Base-by-base conservation (phyloP, 2,888 invertebrate species). In the Patella depressa region DNA sequence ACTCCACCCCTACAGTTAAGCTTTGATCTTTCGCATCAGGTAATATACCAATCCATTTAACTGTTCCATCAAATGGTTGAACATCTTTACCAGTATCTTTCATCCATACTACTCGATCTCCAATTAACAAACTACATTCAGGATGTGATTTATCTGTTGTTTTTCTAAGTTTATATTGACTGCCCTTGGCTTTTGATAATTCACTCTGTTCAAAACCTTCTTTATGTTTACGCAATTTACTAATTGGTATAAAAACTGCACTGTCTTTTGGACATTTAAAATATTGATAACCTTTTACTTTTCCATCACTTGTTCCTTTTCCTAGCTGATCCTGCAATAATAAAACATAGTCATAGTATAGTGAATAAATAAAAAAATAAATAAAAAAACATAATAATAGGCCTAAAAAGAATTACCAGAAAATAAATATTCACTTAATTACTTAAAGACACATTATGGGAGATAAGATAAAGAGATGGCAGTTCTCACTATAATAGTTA, bases 1-100 rank as follows among this genome's bases (percentile, higher is more conserved):
- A 93, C 88, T 93, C 93, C 3, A 94, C 91, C 53, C 94, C 93
- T 75, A 93, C 93, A 80, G 93, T 93, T 88, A 91, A 92, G 77
- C 91, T 91, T 29, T 92, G 90, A 55, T 88, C 89, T 15, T 82
- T 76, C 76, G 91, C 90, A 81, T 92, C 93, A 7, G 93, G 92
- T 53, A 93, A 87, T 57, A 88, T 87, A 2, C 93, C 93, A 71
- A 93, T 91, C 93, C 93, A 93, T 80, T 91, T 90, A 24, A 93
- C 93, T 2, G 88, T 87, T 17, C 93, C 93, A 80, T 88, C 87
- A 83, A 93, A 93, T 2, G 93, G 92, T 3, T 65, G 19, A 45
- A 45, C 45, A 45, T 45, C 45, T 45, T 45, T 45, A 14, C 92
- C 91, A 57, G 90, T 87, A 83, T 93, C 93, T 79, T 92, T 93